Evolutionary conservation across 2,888 invertebrate genomes (phyloP).

Genomic region (Netelia virgata): DNA sequence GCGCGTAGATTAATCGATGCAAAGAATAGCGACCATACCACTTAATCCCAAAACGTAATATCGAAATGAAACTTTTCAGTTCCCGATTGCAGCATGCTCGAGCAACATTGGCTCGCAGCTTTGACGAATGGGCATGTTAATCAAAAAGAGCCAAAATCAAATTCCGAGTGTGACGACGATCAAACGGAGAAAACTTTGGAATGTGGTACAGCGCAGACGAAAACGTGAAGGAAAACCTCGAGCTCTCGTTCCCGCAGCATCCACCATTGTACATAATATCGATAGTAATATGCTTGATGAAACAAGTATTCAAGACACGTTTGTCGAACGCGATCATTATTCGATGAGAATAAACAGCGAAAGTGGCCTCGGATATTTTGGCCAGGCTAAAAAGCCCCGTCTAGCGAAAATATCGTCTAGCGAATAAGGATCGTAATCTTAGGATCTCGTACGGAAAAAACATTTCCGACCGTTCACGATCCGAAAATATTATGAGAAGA

Average conservation of each 20-base stretch:
- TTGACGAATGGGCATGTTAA: constrained; percentile 55
- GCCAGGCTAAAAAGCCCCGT: background rate
- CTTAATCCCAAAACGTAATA: background rate
- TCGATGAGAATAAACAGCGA: background rate
- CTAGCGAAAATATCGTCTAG: background rate
- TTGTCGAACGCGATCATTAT: background rate
- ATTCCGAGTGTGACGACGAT: constrained; percentile 43
- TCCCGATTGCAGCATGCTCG: constrained; percentile 59
- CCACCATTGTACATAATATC: background rate
- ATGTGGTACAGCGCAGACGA: constrained; percentile 30
- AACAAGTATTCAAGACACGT: background rate
- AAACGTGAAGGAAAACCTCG: constrained; percentile 21
- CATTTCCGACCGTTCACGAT: background rate
- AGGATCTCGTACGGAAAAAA: background rate
- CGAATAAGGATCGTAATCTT: background rate
- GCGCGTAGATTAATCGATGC: too few species aligned
- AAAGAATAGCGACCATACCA: too few species aligned
- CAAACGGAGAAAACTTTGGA: constrained; percentile 18
- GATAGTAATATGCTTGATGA: background rate
- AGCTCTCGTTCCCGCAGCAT: background rate
- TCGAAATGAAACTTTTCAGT: constrained; percentile 22
- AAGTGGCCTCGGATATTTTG: background rate
- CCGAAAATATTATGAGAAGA: background rate
- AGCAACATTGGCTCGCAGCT: constrained; percentile 63
- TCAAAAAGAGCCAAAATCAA: constrained; percentile 48